Percentiles rank a stretch among this genome's conserved stretches.
These are phyloP conservation scores for Pedionomus torquatus DNA, from an alignment of 2,113 vertebrate species.

Conservation along the genomic window DNA sequence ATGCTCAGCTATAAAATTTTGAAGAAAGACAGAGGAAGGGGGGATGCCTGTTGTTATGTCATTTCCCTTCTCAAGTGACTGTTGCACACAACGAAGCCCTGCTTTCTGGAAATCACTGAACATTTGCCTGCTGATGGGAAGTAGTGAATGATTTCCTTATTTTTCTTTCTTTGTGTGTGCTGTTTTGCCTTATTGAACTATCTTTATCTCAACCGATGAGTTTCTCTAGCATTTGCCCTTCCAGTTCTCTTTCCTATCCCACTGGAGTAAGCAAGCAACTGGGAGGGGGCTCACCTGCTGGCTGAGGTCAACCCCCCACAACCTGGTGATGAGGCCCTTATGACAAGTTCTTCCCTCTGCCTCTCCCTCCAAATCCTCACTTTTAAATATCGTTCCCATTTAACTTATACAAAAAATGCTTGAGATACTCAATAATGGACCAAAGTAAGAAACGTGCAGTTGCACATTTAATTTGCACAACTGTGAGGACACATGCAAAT, in stretches of 20 bases:
- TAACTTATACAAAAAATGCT: neutral
- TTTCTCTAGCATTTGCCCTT: neutral
- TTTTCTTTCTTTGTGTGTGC: neutral
- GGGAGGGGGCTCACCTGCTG: neutral
- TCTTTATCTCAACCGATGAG: rapidly evolving
- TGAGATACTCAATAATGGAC: neutral
- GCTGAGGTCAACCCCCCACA: neutral
- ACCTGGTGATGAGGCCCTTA: neutral
- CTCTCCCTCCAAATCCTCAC: neutral
- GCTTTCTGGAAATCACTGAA: neutral
- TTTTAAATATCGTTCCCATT: neutral
- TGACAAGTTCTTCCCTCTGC: rapidly evolving
- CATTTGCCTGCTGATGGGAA: neutral
- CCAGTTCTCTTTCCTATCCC: neutral
- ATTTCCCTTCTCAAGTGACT: neutral
- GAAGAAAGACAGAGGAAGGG: neutral
- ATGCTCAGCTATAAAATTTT: neutral
- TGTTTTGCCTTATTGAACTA: neutral
- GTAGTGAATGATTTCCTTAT: neutral
- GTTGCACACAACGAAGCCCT: neutral
- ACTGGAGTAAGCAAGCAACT: rapidly evolving
- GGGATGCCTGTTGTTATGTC: neutral
- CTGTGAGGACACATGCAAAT: neutral
- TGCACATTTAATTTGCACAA: neutral
- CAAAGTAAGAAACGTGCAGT: neutral